Percentiles rank a stretch among this genome's conserved stretches.
Conservation (phyloP, 1,140 invertebrate species). For the honey bee (Apis mellifera) region Amel_HAv3.1 CM009938.2:3993001-3993500, state of each 20-base stretch:
- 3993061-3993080: neutral
- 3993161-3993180: neutral
- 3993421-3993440: too few relatives aligned
- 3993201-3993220: slow-evolving; percentile 48
- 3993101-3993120: neutral
- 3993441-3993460: too few relatives aligned
- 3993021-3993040: neutral
- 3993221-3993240: slow-evolving; percentile 13
- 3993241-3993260: slow-evolving; percentile 47
- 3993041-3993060: neutral
- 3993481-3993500: too few relatives aligned
- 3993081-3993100: neutral
- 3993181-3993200: slow-evolving; percentile 26
- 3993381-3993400: too few relatives aligned
- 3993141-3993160: slow-evolving; percentile 1
- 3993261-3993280: slow-evolving; percentile 29
- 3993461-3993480: too few relatives aligned
- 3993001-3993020: neutral
- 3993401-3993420: too few relatives aligned
- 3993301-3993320: slow-evolving; percentile 31
- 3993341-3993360: too few relatives aligned
- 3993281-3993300: neutral
- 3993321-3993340: neutral
- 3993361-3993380: too few relatives aligned
- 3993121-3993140: neutral